Evolutionary conservation across 1,140 invertebrate genomes (phyloP).

Genomic region (Luehdorfia chinensis): DNA sequence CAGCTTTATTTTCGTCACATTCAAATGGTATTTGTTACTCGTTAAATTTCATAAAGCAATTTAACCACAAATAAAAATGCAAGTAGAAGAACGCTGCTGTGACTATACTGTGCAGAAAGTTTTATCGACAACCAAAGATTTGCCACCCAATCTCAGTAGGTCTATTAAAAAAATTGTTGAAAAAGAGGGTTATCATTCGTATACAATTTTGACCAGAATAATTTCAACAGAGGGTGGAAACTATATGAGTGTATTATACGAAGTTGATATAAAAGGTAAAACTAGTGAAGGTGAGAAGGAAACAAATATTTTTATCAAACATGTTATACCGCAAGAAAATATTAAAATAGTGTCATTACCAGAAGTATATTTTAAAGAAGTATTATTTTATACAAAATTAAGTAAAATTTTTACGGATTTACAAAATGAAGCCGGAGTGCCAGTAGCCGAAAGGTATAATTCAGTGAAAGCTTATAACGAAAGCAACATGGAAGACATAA

Average conservation of each 20-base stretch:
- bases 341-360: slow-evolving; percentile 15
- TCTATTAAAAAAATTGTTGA: slow-evolving; percentile 22
- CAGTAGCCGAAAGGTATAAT: slow-evolving; percentile 26
- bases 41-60: no score
- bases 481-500: slow-evolving; percentile 19
- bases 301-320: slow-evolving; percentile 35
- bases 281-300: slow-evolving; percentile 21
- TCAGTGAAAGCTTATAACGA: slow-evolving; percentile 27
- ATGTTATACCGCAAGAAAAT: slow-evolving; percentile 5
- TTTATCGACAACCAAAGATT: background rate
- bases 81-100: slow-evolving; percentile 5
- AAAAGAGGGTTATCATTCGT: slow-evolving; percentile 18
- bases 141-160: background rate
- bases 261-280: slow-evolving; percentile 27
- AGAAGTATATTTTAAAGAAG: slow-evolving; percentile 19
- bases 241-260: slow-evolving; percentile 23
- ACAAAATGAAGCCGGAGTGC: slow-evolving; percentile 27
- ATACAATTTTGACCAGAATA: slow-evolving; percentile 16
- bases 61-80: slow-evolving; percentile 11
- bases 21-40: no score
- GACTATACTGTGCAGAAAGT: background rate
- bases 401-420: slow-evolving; percentile 23
- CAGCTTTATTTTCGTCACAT: no score
- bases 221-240: slow-evolving; percentile 25
- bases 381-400: slow-evolving; percentile 29